A percentile compares a stretch with the other conserved stretches of the same genome.
These are phyloP conservation scores for Lepidurus packardi DNA, from an alignment of 1,140 invertebrate species.

Conservation along the genomic window DNA sequence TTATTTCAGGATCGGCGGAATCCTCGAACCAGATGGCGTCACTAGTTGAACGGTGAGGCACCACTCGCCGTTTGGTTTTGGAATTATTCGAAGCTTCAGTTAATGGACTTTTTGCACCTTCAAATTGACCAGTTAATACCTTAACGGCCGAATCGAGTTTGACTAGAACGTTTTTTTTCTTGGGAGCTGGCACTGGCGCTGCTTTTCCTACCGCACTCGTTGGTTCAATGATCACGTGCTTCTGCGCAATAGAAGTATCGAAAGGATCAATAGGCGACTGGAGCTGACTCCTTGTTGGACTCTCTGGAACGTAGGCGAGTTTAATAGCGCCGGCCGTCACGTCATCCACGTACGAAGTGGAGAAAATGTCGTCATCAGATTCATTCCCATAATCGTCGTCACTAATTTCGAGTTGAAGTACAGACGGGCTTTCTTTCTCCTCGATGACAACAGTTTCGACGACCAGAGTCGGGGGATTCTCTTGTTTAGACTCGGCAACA, in stretches of 20 bases:
- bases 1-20: conserved; percentile 54
- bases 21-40: conserved; percentile 1
- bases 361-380: conserved; percentile 76
- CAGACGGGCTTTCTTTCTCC: conserved; percentile 29
- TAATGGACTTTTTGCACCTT: background rate
- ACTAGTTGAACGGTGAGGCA: background rate
- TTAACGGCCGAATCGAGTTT: conserved; percentile 77
- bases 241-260: conserved; percentile 78
- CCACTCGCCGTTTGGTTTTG: conserved; percentile 1
- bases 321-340: conserved; percentile 77
- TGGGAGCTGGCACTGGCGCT: conserved; percentile 38
- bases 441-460: conserved; percentile 28
- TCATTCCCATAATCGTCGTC: conserved; percentile 61
- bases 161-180: conserved; percentile 70
- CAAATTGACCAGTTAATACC: conserved; percentile 58
- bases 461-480: conserved; percentile 26
- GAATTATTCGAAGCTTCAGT: background rate
- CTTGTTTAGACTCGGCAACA: conserved; percentile 29
- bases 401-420: background rate
- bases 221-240: conserved; percentile 57
- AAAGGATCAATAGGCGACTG: conserved; percentile 69
- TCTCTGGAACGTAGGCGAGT: conserved; percentile 76
- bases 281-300: conserved; percentile 53
- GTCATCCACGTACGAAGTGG: conserved; percentile 77
- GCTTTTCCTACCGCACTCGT: background rate